Percentiles rank a stretch among this genome's conserved stretches.
phyloP scores from a whole-genome alignment of 2,797 vertebrate species.

The Sardinella longiceps region DNA sequence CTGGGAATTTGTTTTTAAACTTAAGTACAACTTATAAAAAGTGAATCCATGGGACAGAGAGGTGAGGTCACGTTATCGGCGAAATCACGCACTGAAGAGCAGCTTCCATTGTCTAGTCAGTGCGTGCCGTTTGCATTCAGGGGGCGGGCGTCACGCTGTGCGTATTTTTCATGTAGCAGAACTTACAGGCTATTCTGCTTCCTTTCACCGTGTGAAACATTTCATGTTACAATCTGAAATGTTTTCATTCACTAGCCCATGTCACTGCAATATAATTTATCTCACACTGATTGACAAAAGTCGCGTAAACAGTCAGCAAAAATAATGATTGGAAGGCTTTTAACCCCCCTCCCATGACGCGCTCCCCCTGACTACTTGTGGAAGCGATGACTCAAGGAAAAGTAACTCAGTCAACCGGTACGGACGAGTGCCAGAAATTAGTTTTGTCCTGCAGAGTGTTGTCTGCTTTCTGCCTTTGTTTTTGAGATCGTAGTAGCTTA shows the following conservation, averaged over 20 bases:
- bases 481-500: background rate
- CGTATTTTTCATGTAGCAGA: too few relatives aligned
- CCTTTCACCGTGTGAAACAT: background rate
- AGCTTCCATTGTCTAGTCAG: background rate
- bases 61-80: background rate
- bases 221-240: background rate
- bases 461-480: background rate
- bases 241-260: background rate
- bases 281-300: background rate
- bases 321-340: background rate
- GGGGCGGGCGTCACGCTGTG: background rate
- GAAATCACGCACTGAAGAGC: background rate
- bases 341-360: background rate
- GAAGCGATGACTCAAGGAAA: slow-evolving; percentile 25
- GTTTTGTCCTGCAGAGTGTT: background rate
- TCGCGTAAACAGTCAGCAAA: background rate
- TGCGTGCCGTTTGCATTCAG: too few relatives aligned
- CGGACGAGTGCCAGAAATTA: slow-evolving; percentile 6
- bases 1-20: background rate
- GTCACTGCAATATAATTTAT: background rate
- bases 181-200: too few relatives aligned
- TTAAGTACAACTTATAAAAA: background rate
- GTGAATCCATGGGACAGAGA: background rate
- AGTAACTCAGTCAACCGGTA: background rate
- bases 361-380: background rate